Conservation (phyloP, 2,113 vertebrate genomes). For the Daphoenositta chrysoptera region DNA sequence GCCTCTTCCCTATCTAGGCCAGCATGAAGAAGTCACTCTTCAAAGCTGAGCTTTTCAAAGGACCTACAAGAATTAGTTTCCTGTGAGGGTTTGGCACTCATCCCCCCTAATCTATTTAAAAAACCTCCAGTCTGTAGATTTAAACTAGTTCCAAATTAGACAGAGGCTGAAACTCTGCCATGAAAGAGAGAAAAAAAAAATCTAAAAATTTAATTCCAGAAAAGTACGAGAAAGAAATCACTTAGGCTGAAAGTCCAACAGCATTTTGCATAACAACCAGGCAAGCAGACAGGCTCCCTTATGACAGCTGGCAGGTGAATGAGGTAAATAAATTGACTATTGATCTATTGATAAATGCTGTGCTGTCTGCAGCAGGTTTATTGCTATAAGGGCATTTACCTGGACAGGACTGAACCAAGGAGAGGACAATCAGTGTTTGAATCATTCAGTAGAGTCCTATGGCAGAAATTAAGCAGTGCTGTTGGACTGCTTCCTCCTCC, state of each 20-base stretch:
- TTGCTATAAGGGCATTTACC: neutral
- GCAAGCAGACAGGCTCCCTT: neutral
- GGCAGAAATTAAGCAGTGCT: neutral
- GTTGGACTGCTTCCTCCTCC: neutral
- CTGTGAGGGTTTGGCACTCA: conserved; percentile 21
- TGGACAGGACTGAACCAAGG: neutral
- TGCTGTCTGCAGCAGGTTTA: neutral
- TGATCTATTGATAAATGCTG: conserved; percentile 24
- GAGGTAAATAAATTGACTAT: conserved; percentile 30
- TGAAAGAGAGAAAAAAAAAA: neutral
- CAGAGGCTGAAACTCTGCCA: neutral
- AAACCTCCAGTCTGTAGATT: neutral
- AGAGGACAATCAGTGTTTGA: neutral
- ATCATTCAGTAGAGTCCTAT: neutral
- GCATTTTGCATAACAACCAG: conserved; percentile 14
- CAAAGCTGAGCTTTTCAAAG: conserved; percentile 47
- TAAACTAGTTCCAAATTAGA: conserved; percentile 24
- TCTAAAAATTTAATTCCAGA: neutral
- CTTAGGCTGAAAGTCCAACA: conserved; percentile 3
- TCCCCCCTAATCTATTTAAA: conserved; percentile 22
- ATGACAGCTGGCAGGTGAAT: conserved; percentile 9
- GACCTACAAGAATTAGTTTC: conserved; percentile 39
- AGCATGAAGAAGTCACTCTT: conserved; percentile 8
- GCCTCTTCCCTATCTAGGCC: conserved; percentile 1
- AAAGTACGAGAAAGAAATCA: neutral